These are phyloP conservation scores for Incurvaria masculella DNA, from an alignment of 2,888 invertebrate genomes.

Conservation along the genomic window DNA sequence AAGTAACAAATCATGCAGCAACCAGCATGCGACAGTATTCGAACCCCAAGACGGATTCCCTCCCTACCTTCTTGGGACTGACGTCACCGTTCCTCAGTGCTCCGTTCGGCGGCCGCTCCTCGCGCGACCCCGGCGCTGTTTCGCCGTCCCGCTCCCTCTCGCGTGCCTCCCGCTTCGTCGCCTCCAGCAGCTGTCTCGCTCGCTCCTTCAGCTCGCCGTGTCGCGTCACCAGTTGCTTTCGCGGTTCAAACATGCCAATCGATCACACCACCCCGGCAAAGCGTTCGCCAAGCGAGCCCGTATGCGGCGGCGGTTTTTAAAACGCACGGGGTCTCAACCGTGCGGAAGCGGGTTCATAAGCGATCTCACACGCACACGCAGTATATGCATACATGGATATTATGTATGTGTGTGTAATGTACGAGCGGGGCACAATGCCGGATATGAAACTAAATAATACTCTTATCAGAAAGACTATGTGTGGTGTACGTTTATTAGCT, in stretches of 20 bases:
- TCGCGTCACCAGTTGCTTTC: constrained; percentile 70
- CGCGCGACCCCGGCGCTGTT: constrained; percentile 30
- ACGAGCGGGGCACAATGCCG: neutral
- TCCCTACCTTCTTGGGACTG: constrained; percentile 43
- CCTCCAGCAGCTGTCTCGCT: constrained; percentile 79
- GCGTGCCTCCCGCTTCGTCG: constrained; percentile 67
- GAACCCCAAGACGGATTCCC: too few species aligned
- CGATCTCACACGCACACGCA: neutral
- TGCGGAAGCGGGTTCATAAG: neutral
- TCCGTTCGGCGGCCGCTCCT: constrained; percentile 20
- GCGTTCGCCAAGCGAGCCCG: too few species aligned
- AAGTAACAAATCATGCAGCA: neutral
- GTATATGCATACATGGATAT: neutral
- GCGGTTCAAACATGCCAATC: too few species aligned
- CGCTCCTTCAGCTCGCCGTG: constrained; percentile 83
- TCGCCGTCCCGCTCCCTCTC: too few species aligned
- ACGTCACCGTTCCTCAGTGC: constrained; percentile 36
- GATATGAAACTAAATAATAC: neutral
- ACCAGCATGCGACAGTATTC: too few species aligned
- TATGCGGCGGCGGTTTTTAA: neutral
- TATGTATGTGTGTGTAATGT: neutral
- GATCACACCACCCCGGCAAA: too few species aligned
- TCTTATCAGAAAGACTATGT: too few species aligned
- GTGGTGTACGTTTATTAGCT: too few species aligned
- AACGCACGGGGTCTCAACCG: neutral